Base-by-base conservation (phyloP, 1,140 invertebrate species). In the Papilio machaon region DNA sequence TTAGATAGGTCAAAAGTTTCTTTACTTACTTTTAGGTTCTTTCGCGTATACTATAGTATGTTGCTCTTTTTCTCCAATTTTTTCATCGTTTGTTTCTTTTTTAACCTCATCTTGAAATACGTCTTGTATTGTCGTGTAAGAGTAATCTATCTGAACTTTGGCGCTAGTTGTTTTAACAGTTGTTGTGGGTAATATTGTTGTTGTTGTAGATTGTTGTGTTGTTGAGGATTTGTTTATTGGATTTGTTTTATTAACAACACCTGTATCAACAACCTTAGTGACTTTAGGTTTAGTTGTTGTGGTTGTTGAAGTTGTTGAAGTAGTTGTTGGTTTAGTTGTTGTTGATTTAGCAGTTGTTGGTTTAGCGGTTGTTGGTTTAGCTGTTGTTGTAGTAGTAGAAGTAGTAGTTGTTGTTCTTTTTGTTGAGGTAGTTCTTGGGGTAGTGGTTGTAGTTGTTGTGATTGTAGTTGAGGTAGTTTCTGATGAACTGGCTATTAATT, bases 401-500 rank as follows among this genome's bases (percentile, higher is more conserved):
- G 58, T 82, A 0, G 74, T 70, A 30, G 81, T 83, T 54, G 79
- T 60, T 67, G 60, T 83, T 38, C 60, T 84, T 73, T 81, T 87
- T 49, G 85, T 82, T n/a, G 84, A 85, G 43, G 84, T 81, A 47
- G 67, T 80, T n/a, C 79, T 82, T 79, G 82, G 73, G 49, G 82
- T 49, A 13, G 30, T 64, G n/a, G 52, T 81, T 2, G 47, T 64
- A 47, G 82, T 64, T 17, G 79, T 81, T 4, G 79, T 73, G 10
- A 30, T 75, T 49, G 64, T 77, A 11, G 67, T 80, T 47, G 73
- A 60, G 23, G 79, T 64, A 19, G 38, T 47, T 60, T 84, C 64
- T 30, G 82, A 58, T 13, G 79, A 82, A 7, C 80, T 73, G 35
- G 85, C 85, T 9, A 93, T 83, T 46, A 90, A 83, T 85, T 91